Conservation (phyloP, 2,888 invertebrate species). For the Polymixis flavicincta region DNA sequence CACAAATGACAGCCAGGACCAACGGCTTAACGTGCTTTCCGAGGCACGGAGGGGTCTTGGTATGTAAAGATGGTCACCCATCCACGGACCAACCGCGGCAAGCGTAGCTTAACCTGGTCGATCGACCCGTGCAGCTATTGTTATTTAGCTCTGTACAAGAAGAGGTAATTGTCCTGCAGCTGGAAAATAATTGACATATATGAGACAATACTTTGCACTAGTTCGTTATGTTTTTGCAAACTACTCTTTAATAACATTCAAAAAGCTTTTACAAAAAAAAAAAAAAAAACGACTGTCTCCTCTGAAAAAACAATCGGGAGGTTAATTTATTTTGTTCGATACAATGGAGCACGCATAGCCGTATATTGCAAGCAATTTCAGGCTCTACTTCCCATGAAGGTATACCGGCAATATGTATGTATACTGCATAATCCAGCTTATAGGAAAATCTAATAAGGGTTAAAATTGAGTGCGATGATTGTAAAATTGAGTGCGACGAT, state of each 20-base stretch:
- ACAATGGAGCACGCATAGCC: conserved; percentile 7
- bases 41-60: too few relatives aligned
- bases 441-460: not conserved
- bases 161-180: too few relatives aligned
- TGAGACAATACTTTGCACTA: not conserved
- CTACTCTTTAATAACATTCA: conserved; percentile 1
- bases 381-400: conserved; percentile 31
- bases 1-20: too few relatives aligned
- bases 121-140: too few relatives aligned
- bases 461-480: not conserved
- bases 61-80: too few relatives aligned
- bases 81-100: too few relatives aligned
- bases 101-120: too few relatives aligned
- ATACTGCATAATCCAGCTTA: conserved; percentile 6
- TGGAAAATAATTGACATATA: not conserved
- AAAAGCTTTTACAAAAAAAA: not conserved
- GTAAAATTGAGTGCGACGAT: too few relatives aligned
- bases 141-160: too few relatives aligned
- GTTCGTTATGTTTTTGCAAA: not conserved
- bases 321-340: conserved; percentile 38
- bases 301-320: conserved; percentile 31
- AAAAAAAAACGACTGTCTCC: conserved; percentile 13
- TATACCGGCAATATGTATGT: not conserved
- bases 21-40: too few relatives aligned
- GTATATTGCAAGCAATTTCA: conserved; percentile 51